Base-by-base conservation (phyloP, 1,140 invertebrate species). In the Drosophila nasuta region DNA sequence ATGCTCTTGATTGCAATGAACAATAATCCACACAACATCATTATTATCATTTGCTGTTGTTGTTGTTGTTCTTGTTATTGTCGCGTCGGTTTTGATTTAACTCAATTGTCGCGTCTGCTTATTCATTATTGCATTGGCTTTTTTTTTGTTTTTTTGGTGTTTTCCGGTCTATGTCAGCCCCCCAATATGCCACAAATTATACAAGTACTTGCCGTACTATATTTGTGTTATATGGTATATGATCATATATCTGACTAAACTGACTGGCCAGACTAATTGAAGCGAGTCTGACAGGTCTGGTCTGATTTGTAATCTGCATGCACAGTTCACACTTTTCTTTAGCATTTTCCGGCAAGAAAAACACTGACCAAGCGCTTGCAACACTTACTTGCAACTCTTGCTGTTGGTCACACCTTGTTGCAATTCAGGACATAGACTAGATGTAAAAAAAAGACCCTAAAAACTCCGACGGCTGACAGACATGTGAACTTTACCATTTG, bases 261-360 rank as follows among this genome's bases (percentile, higher is more conserved):
- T 80, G 86, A 59, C 87, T 74, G 75, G 59, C 66, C 77, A 78
- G 83, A 88, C 83, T 88, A 89, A 91, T 91, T 91, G 87, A 88
- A 88, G 73, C 83, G 83, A 88, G 83, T 87, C 82, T 82, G 71
- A 66, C 77, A 45, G 76, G 17, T 73, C 62, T 64, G 43, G 11
- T 33, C 33, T 8, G 86, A 91, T 91, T 64, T 69, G 67, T 87
- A 88, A 88, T 87, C 82, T 88, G 80, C 74, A 91, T 91, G 82
- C 87, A 91, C 82, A 91, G 81, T 91, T 91, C 88, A 87, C 87
- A 87, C 83, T 88, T 89, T 83, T 82, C 85, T 64, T 86, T 11
- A 8, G 78, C 82, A 89, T 77, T 83, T 83, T 52, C 60, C 52
- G 43, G 59, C 54, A 38, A n/a, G 52, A 20, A 17, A 67, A 60